These are phyloP conservation scores for Cephus pulcher DNA, from an alignment of 2,888 invertebrate genomes.

Conservation along the genomic window DNA sequence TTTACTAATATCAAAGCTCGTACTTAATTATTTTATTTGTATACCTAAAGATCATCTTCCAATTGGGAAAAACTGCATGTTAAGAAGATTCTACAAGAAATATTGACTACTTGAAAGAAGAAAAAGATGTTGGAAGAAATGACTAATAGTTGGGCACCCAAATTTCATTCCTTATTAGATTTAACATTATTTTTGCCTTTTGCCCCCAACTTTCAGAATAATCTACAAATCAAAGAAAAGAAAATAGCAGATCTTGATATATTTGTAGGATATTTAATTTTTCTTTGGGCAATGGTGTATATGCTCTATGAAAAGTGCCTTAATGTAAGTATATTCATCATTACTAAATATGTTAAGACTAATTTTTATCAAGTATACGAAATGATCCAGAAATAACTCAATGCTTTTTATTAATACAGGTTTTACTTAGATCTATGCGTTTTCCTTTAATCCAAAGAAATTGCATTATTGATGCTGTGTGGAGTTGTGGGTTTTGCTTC, in stretches of 20 bases:
- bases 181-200: conserved; percentile 30
- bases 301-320: conserved; percentile 43
- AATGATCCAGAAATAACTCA: not conserved
- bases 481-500: conserved; percentile 46
- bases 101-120: not conserved
- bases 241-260: conserved; percentile 30
- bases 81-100: too few species aligned
- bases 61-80: too few species aligned
- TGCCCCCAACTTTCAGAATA: conserved; percentile 31
- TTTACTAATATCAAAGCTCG: too few species aligned
- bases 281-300: conserved; percentile 40
- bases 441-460: conserved; percentile 40
- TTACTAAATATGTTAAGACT: not conserved
- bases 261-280: conserved; percentile 36
- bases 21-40: too few species aligned
- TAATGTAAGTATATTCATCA: conserved; percentile 36
- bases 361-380: not conserved
- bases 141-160: conserved; percentile 29
- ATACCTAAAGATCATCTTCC: too few species aligned
- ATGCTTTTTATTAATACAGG: conserved; percentile 31
- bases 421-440: conserved; percentile 44
- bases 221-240: conserved; percentile 15
- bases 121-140: conserved; percentile 31
- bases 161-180: conserved; percentile 35
- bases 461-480: conserved; percentile 44